These are phyloP conservation scores for Aphrocallistes beatrix DNA, from an alignment of 37 sponge, comb jelly and placozoan genomes.

Conservation along the genomic window DNA sequence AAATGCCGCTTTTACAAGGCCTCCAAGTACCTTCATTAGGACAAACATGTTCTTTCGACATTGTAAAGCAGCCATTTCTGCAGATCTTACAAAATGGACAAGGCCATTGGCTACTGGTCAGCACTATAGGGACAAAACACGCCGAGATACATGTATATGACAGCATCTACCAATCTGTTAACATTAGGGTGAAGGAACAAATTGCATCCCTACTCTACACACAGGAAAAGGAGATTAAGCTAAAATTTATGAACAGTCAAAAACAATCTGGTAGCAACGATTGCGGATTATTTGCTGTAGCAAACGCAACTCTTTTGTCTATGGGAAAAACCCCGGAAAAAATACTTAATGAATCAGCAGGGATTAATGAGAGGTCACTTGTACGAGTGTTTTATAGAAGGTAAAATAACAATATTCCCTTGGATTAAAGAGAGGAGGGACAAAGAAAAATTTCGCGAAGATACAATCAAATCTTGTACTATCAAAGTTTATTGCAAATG, in stretches of 20 bases:
- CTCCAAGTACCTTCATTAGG: background rate
- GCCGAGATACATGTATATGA: background rate
- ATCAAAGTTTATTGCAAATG: background rate
- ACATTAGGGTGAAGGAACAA: conserved; percentile 4
- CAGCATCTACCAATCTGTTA: conserved; percentile 17
- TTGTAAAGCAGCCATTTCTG: background rate
- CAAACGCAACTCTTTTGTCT: conserved; percentile 12
- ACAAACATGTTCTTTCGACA: background rate
- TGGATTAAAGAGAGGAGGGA: background rate
- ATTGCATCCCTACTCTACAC: no score
- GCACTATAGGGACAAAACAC: background rate
- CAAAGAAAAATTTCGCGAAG: conserved; percentile 16
- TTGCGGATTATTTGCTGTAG: conserved; percentile 12
- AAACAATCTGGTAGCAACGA: conserved; percentile 20
- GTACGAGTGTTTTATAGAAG: background rate
- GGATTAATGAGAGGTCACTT: no score
- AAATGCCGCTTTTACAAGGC: background rate
- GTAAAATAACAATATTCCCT: background rate
- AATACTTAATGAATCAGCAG: background rate
- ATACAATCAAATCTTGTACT: no score
- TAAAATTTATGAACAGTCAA: background rate
- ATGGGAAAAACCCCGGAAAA: background rate
- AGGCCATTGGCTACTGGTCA: background rate
- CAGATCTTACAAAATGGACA: no score
- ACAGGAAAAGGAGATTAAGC: conserved; percentile 13